These are phyloP conservation scores for Oligia strigilis DNA, from an alignment of 2,888 invertebrate genomes.

Conservation along the genomic window DNA sequence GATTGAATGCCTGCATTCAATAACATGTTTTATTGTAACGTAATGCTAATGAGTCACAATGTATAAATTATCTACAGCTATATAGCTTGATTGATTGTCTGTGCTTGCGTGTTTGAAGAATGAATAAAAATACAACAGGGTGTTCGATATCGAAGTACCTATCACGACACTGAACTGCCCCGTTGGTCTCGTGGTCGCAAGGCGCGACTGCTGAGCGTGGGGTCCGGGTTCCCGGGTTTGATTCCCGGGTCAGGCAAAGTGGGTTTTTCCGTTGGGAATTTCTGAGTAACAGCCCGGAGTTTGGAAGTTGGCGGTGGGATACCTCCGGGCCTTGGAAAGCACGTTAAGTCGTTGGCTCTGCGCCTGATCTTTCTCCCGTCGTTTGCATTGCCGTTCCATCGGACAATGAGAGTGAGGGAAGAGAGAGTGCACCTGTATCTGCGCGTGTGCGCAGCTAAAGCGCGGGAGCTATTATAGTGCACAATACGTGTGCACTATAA, in stretches of 20 bases:
- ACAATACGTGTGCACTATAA: background rate
- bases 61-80: background rate
- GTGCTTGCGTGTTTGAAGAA: slow-evolving; percentile 7
- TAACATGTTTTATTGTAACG: slow-evolving; percentile 13
- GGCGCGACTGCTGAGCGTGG: too few relatives aligned
- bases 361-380: background rate
- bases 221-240: background rate
- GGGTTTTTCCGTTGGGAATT: background rate
- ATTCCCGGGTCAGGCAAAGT: background rate
- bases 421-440: background rate
- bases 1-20: slow-evolving; percentile 9
- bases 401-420: background rate
- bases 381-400: background rate
- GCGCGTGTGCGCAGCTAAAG: too few relatives aligned
- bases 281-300: background rate
- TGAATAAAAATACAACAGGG: background rate
- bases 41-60: slow-evolving; percentile 4
- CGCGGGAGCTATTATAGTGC: too few relatives aligned
- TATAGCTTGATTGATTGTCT: background rate
- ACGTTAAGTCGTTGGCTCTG: too few relatives aligned
- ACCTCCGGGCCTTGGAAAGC: too few relatives aligned
- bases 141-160: slow-evolving; percentile 7
- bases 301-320: background rate
- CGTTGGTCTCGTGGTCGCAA: background rate
- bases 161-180: background rate